Evolutionary conservation across 2,797 vertebrate species (phyloP).

Genomic region (Sternarchorhynchus goeldii): DNA sequence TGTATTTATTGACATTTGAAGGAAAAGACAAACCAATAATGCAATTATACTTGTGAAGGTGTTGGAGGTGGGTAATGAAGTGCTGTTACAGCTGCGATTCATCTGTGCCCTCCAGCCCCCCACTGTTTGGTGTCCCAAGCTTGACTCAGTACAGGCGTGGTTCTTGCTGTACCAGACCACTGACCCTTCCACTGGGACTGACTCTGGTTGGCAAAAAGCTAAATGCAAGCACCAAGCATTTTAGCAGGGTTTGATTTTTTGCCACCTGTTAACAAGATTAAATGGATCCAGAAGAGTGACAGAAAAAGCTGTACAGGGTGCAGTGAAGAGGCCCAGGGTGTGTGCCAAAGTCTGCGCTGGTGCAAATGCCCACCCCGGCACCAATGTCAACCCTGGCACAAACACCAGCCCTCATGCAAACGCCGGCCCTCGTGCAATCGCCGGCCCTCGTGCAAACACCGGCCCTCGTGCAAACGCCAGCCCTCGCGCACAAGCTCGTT

Average conservation of each 20-base stretch:
- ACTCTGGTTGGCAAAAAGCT: conserved; percentile 13
- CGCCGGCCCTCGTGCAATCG: too few relatives aligned
- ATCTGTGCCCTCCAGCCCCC: background rate
- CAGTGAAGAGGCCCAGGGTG: too few relatives aligned
- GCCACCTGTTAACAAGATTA: conserved; percentile 6
- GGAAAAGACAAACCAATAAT: conserved; percentile 25
- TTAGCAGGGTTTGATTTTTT: background rate
- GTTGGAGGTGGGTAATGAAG: background rate
- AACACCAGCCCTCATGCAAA: too few relatives aligned
- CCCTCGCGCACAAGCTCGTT: background rate
- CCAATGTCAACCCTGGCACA: too few relatives aligned
- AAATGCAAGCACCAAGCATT: conserved; percentile 13
- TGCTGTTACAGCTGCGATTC: background rate
- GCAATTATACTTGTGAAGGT: conserved; percentile 8
- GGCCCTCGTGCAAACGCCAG: background rate
- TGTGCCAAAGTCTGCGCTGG: too few relatives aligned
- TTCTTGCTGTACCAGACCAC: conserved; percentile 8
- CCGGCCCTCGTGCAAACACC: background rate
- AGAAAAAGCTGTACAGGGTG: background rate
- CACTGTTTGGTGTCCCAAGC: background rate
- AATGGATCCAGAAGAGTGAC: conserved; percentile 14
- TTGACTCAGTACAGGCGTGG: conserved; percentile 7
- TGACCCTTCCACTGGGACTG: conserved; percentile 10
- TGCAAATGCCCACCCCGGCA: background rate
- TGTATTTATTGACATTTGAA: conserved; percentile 13